phyloP scores from a whole-genome alignment of 2,888 invertebrate genomes.

The Drosophila dives region DNA sequence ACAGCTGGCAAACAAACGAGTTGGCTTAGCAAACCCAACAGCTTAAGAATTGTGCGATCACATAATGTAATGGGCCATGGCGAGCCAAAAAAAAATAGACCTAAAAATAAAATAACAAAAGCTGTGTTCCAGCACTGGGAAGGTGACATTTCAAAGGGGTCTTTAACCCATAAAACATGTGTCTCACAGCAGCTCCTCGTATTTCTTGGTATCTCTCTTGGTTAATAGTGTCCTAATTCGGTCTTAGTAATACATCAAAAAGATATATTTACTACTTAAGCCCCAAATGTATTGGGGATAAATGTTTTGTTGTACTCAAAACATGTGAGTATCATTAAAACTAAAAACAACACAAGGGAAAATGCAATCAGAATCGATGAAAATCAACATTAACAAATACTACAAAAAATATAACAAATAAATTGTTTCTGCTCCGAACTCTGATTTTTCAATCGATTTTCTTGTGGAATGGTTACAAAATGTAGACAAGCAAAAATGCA shows the following conservation, averaged over 20 bases:
- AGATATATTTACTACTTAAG: neutral
- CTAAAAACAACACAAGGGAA: neutral
- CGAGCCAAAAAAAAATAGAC: slow-evolving; percentile 1
- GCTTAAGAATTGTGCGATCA: slow-evolving; percentile 46
- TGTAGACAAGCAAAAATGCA: slow-evolving; percentile 30
- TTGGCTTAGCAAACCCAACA: slow-evolving; percentile 49
- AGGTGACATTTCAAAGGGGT: neutral
- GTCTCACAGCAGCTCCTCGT: neutral
- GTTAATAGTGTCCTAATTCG: neutral
- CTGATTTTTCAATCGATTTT: slow-evolving; percentile 21
- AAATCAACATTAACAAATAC: neutral
- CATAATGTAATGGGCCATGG: slow-evolving; percentile 41
- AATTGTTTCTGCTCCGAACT: neutral
- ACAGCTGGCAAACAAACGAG: slow-evolving; percentile 52
- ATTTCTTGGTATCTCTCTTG: neutral
- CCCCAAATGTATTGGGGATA: neutral
- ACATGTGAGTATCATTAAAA: neutral
- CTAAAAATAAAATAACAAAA: neutral
- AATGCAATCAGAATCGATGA: no score
- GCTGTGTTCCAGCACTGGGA: neutral
- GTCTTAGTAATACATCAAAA: neutral
- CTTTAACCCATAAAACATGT: neutral
- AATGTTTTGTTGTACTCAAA: neutral
- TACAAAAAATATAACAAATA: neutral
- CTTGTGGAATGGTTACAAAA: slow-evolving; percentile 1